Base-by-base conservation (phyloP, 2,797 vertebrate genomes). In the Garrulus glandarius region DNA sequence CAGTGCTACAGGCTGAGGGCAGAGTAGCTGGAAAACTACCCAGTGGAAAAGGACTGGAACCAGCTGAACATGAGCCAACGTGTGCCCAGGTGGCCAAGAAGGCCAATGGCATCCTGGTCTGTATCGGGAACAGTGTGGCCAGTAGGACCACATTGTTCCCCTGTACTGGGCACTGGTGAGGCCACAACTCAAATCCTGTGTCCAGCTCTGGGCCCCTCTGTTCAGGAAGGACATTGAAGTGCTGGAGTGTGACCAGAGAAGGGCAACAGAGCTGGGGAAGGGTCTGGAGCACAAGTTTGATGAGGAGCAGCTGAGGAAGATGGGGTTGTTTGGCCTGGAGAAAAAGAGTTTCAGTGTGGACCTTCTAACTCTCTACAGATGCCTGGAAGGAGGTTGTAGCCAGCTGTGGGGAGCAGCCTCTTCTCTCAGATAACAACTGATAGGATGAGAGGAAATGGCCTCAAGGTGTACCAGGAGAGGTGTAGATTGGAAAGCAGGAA, bases 251-350 rank as follows among this genome's bases (percentile, higher is more conserved):
- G 15, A 71, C 57, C 59, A 71, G 52, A 59, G 65, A 65, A 59
- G 22, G 10, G 6, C 26, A 41, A 20, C 0, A 0, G 39, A 71
- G 30, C 15, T 53, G 39, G 13, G 3, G 9, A 65, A 78, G 18
- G 26, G 30, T 36, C 80, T 71, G 34, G 22, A 71, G 39, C 30
- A 71, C 43, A 65, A 21, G 19, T 36, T 11, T 59, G 18, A 17
- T 0, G 3, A 41, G 15, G 11, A 71, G 30, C 41, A 39, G 30
- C 34, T 90, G 39, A 78, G 34, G 39, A 46, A 78, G 26, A 19
- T 65, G 72, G 15, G 5, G 3, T 32, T 53, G 15, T 59, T 65
- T 53, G 52, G 30, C 6, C 39, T 65, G 53, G 30, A 60, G 39
- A 23, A 78, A 39, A 59, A 29, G 59, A 65, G 65, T 39, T 3